phyloP scores from a whole-genome alignment of 2,888 invertebrate genomes.

The Heteromurus nitidus region DNA sequence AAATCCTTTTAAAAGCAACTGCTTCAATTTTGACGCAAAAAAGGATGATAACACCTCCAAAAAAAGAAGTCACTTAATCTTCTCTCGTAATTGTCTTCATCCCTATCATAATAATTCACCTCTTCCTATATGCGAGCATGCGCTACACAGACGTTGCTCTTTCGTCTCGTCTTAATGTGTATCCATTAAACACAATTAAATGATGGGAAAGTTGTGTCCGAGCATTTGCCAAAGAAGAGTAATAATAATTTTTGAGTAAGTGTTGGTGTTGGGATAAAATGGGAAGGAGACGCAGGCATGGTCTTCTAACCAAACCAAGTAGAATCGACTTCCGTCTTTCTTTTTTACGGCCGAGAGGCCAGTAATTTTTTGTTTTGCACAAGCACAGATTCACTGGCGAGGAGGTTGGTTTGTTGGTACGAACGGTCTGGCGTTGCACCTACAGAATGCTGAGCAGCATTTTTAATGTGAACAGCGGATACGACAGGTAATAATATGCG shows the following conservation, averaged over 20 bases:
- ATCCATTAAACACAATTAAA: slow-evolving; percentile 38
- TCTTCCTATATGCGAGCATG: not conserved
- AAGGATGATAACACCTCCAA: slow-evolving; percentile 9
- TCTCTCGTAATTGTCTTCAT: not conserved
- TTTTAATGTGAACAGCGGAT: slow-evolving; percentile 9
- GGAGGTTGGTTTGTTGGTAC: not conserved
- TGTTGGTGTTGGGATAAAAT: slow-evolving; percentile 9
- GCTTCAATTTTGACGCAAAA: too few species aligned
- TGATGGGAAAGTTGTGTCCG: slow-evolving; percentile 42
- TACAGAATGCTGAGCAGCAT: not conserved
- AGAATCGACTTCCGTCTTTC: slow-evolving; percentile 51
- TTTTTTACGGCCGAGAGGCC: slow-evolving; percentile 40
- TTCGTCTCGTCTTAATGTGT: slow-evolving; percentile 3
- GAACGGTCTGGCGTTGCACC: not conserved
- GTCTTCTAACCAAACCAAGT: slow-evolving; percentile 32
- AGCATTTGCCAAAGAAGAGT: slow-evolving; percentile 7
- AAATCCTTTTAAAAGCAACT: too few species aligned
- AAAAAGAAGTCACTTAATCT: slow-evolving; percentile 31
- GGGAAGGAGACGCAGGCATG: slow-evolving; percentile 8
- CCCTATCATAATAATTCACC: not conserved
- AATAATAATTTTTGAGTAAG: slow-evolving; percentile 25
- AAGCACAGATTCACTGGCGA: not conserved
- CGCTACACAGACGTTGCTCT: not conserved
- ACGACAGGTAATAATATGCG: slow-evolving; percentile 17
- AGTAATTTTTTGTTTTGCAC: not conserved